Evolutionary conservation across 2,888 invertebrate species (phyloP), one percentile per base, ranked within the genome.

Genomic region (Chirona hameri): DNA sequence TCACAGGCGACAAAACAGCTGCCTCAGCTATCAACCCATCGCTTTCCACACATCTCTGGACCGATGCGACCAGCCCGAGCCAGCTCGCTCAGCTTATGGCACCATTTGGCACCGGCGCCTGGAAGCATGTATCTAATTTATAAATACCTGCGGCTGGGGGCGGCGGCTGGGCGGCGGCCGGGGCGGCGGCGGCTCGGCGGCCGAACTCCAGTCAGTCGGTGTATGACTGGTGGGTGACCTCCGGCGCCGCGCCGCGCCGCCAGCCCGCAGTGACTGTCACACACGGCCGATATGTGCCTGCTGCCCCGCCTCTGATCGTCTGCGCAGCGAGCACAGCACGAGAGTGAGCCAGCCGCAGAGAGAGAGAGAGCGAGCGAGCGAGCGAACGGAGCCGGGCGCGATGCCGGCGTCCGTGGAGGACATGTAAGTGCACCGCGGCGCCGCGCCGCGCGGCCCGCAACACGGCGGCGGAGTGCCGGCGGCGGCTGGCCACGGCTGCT

Each of bases 81-180:
- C 48, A 12, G 9, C 12, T 12, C 48, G 48, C 29, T 29, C 29
- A 39, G 21, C 60, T 60, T n/a, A 76, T 24, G 76, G 39, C 76
- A 39, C 76, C 76, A 12, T 39, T 76, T 76, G 76, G 76, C 76
- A 76, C 18, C 15, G 39, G 21, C 31, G 29, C 76, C 76, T 76
- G 76, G 76, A 76, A 76, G 76, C 76, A 39, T 76, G 76, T 76
- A 76, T 76, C 76, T 31, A 31, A 76, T 76, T 76, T 76, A 76
- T 76, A 76, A 76, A 76, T 76, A 76, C 76, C 76, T 76, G 76
- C 24, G 65, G 39, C 76, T 21, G 76, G 24, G 31, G 31, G 72
- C 72, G n/a, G 9, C 48, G 48, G 48, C 12, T 9, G 65, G 39
- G 31, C 18, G 76, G 24, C 15, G 39, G 76, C 76, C 21, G 15